phyloP scores from a whole-genome alignment of 1,140 invertebrate species.

The Hypothenemus hampei region DNA sequence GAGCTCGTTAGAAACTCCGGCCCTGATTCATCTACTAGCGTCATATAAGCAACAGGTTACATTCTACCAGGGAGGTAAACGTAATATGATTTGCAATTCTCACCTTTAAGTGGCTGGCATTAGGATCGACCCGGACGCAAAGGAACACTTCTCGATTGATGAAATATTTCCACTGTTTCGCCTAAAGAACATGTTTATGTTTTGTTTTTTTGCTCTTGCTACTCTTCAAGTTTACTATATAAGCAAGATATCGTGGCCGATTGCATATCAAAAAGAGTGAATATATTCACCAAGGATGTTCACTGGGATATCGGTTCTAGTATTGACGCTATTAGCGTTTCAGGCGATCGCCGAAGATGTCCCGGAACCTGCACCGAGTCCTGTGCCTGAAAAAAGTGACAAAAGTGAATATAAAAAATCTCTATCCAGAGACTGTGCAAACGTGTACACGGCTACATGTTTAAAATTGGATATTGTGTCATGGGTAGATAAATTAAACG shows the following conservation, averaged over 20 bases:
- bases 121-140: conserved; percentile 2
- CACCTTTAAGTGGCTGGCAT: not conserved
- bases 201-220: conserved; percentile 28
- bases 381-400: conserved; percentile 21
- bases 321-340: conserved; percentile 8
- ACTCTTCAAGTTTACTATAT: conserved; percentile 23
- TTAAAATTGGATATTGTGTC: conserved; percentile 75
- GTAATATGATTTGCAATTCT: conserved; percentile 12
- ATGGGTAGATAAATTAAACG: conserved; percentile 65
- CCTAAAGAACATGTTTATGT: conserved; percentile 21
- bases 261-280: conserved; percentile 22
- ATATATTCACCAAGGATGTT: conserved; percentile 22
- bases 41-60: conserved; percentile 3
- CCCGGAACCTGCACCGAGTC: conserved; percentile 4
- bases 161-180: conserved; percentile 21
- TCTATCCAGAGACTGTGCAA: conserved; percentile 59
- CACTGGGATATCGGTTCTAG: conserved; percentile 11
- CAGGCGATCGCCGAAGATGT: conserved; percentile 22
- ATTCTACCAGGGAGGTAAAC: conserved; percentile 14
- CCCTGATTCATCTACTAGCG: conserved; percentile 7
- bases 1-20: not conserved
- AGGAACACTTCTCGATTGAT: conserved; percentile 29
- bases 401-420: conserved; percentile 42
- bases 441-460: conserved; percentile 68
- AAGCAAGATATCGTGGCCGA: conserved; percentile 14